Base-by-base conservation (phyloP, 1,140 invertebrate genomes). In the Drosophila pallidifrons region DNA sequence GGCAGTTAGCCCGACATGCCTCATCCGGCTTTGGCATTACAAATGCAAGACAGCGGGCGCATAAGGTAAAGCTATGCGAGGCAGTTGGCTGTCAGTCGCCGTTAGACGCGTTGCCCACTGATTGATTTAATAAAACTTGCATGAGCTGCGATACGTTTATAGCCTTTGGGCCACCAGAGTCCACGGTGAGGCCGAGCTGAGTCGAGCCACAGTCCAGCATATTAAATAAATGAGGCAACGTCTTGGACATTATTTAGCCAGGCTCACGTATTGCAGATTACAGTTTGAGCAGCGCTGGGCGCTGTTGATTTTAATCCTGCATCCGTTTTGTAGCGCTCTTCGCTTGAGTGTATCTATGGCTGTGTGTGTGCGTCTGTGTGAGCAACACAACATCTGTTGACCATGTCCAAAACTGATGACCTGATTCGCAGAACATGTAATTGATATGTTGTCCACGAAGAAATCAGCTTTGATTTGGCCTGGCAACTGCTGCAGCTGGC, bases 81-180 rank as follows among this genome's bases (percentile, higher is more conserved):
- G 16, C 41, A 30, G 46, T 38, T 28, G 66, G 65, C 47, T 89
- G 85, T 81, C 85, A 81, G 78, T 76, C 68, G 86, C 85, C 85
- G 85, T 89, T 89, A 89, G 78, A 79, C 79, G 81, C 77, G 70
- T 72, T 79, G 75, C 73, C 85, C 75, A 79, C 85, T 89, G 85
- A 89, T 89, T 89, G 85, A 89, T 89, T 89, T 83, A 85, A 89
- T 89, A 88, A 89, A 88, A 89, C 52, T 89, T 89, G 81, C 83
- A 85, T 75, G 81, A 80, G 81, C 49, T 41, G 63, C 63, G 25
- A 16, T 73, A 8, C 30, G 30, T 32, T 5, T 8, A 10, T 2
- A 8, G 73, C 77, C 80, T 82, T 68, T 76, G 67, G 67, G 69
- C 70, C 59, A 46, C 59, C 32, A 15, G 20, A 54, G 28, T 59